Evolutionary conservation across 1,140 invertebrate species (phyloP).

Genomic region (Melipona quadrifasciata): DNA sequence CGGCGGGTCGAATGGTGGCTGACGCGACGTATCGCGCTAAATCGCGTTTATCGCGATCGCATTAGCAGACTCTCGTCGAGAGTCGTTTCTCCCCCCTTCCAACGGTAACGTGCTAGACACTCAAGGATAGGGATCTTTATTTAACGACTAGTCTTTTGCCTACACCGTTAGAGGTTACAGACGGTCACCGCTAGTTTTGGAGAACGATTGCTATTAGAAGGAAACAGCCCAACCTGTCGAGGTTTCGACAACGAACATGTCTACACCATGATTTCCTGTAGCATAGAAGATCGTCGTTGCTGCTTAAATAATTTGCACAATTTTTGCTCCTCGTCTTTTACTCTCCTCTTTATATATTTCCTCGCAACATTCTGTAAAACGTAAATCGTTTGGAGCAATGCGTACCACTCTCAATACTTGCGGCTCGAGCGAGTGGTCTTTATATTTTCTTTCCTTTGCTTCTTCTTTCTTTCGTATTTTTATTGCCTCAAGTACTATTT

Average conservation of each 20-base stretch:
- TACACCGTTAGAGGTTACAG: conserved; percentile 78
- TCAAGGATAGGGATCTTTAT: conserved; percentile 58
- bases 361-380: no score
- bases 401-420: no score
- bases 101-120: conserved; percentile 47
- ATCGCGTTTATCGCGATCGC: conserved; percentile 9
- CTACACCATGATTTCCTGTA: neutral
- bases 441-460: no score
- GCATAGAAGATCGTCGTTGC: neutral
- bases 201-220: conserved; percentile 47
- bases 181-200: conserved; percentile 69
- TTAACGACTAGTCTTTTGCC: conserved; percentile 60
- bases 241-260: neutral
- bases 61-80: conserved; percentile 19
- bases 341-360: no score
- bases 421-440: no score
- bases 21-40: neutral
- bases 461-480: no score
- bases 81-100: conserved; percentile 2
- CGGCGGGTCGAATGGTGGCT: neutral
- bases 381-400: no score
- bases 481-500: no score
- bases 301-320: neutral
- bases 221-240: conserved; percentile 20
- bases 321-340: no score